Base-by-base conservation (phyloP, 2,113 vertebrate species). In the Pelecanoides urinatrix region DNA sequence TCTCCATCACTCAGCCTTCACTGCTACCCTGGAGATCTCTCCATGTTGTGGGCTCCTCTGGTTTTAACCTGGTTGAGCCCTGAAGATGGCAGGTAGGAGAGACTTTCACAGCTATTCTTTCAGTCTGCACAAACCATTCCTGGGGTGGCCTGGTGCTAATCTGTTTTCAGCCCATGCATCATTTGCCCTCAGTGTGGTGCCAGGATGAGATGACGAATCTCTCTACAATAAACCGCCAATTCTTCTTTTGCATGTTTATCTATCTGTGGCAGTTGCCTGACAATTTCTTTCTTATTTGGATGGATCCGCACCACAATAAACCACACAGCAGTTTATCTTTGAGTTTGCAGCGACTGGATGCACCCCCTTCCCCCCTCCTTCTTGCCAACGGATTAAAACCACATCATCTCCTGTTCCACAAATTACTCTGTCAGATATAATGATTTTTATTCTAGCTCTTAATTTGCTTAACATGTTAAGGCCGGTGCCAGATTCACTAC, bases 381-480 rank as follows among this genome's bases (percentile, higher is more conserved):
- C 79, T 53, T 78, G 66, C 16, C 91, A 89, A 68, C 0, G 8
- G 87, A 89, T 91, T 81, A 81, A 92, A 94, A 59, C 66, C 61
- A 81, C 74, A 32, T 44, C 40, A 12, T 49, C 70, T 81, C 70
- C 76, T 49, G 73, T 78, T 71, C 34, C 66, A 85, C 74, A 94
- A 76, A 88, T 91, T 78, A 53, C 81, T 91, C 84, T 75, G 90
- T 94, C 95, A 94, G 87, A 72, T 94, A 78, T 38, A 92, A 96
- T 49, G 77, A 81, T 78, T 92, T 96, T 96, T 93, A 87, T 85
- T 72, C 70, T 66, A 85, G 66, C 62, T 95, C 71, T 92, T 96
- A 89, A 96, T 96, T 96, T 94, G 53, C 81, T 96, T 92, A 91
- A 87, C 58, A 61, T 49, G 74, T 73, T 91, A 87, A 90, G 66